Conservation (phyloP, 2,113 vertebrate species). For the Xenopus laevis region DNA sequence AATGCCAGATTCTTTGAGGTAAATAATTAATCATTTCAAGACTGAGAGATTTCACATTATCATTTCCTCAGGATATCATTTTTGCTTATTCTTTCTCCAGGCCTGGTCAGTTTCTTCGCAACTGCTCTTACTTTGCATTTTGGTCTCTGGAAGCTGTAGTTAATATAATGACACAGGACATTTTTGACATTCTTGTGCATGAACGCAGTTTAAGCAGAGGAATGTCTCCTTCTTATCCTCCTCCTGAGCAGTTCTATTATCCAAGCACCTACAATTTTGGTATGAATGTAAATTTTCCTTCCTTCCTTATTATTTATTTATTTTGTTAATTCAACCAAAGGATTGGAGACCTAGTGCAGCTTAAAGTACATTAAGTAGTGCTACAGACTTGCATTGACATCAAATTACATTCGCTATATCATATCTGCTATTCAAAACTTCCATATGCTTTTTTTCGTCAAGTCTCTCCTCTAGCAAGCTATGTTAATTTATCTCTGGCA, state of each 20-base stretch:
- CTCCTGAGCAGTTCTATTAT: slow-evolving; percentile 89
- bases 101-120: slow-evolving; percentile 81
- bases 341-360: no score
- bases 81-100: slow-evolving; percentile 54
- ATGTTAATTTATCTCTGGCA: no score
- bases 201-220: slow-evolving; percentile 85
- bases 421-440: no score
- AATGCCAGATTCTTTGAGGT: slow-evolving; percentile 96
- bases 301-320: no score
- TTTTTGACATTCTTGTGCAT: slow-evolving; percentile 82
- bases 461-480: no score
- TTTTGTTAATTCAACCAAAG: no score
- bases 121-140: slow-evolving; percentile 87
- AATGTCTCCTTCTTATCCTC: slow-evolving; percentile 77
- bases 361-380: no score
- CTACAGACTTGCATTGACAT: no score
- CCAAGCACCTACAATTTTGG: slow-evolving; percentile 91
- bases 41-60: not conserved
- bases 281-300: slow-evolving; percentile 51
- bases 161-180: slow-evolving; percentile 64
- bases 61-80: not conserved
- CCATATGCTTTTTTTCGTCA: no score
- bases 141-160: slow-evolving; percentile 86
- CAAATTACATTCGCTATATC: no score
- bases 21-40: slow-evolving; percentile 2